Base-by-base conservation (phyloP, 2,797 vertebrate species). In the Podarcis lilfordi region DNA sequence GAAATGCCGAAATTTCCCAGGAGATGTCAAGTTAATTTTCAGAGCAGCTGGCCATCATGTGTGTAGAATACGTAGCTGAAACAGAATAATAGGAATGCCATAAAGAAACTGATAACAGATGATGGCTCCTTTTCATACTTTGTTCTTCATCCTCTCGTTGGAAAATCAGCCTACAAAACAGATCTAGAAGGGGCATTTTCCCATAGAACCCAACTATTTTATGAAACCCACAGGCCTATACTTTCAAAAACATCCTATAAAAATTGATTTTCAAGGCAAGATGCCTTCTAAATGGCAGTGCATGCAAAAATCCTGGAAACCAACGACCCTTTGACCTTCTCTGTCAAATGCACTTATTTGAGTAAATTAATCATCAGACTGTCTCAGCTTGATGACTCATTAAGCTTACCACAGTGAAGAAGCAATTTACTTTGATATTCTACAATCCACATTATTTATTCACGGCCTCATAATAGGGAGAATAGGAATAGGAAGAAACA, bases 351-450 rank as follows among this genome's bases (percentile, higher is more conserved):
- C 80, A 29, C 76, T 82, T 86, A 40, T 80, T 82, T 76, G 59
- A 81, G 64, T 81, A 85, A 86, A 86, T 89, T 89, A 89, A 94
- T 96, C 94, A 91, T 95, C 92, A 43, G 0, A 0, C 3, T 71
- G 69, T 91, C 79, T 92, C 90, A 86, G 93, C 95, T 89, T 93
- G 93, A 92, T 93, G 93, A 94, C 93, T 90, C 87, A 93, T 94
- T 93, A 77, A 85, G 91, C 92, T 92, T 92, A 92, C 86, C 94
- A 90, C 89, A 89, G 25, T 88, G 94, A 93, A 94, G 94, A 96
- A 89, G 88, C 89, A 95, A 89, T 95, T 95, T 96, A 80, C 92
- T 96, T 95, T 94, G 94, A 95, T 95, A 94, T 92, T 94, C 89
- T 88, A 59, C 61, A 55, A 55, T 55, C 50, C 13, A 55, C 82